These are phyloP conservation scores for Eospalax fontanierii DNA, from an alignment of 2,797 vertebrate species.

Conservation along the genomic window DNA sequence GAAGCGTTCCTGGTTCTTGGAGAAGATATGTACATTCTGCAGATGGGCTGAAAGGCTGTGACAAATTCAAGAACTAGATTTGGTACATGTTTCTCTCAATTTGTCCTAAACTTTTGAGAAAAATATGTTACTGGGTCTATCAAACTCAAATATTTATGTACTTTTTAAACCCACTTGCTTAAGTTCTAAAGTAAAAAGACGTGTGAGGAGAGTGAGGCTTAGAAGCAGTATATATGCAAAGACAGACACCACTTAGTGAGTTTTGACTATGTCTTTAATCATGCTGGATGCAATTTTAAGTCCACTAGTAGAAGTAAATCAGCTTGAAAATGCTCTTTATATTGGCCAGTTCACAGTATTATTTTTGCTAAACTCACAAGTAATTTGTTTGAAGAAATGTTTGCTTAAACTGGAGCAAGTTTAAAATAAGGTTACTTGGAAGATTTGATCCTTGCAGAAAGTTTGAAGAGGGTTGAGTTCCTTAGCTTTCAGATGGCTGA, in stretches of 20 bases:
- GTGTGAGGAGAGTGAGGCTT: neutral
- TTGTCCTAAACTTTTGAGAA: neutral
- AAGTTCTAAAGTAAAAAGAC: neutral
- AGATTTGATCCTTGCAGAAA: neutral
- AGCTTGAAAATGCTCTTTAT: neutral
- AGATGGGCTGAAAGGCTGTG: neutral
- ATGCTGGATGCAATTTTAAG: neutral
- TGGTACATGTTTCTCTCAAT: neutral
- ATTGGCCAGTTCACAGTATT: neutral
- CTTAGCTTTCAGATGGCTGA: neutral
- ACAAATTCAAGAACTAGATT: neutral
- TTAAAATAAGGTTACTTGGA: neutral
- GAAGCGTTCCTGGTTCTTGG: neutral
- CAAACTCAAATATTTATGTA: neutral
- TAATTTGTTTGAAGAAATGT: neutral
- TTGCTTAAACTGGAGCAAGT: neutral
- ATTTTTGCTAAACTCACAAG: neutral
- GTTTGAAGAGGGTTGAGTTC: neutral
- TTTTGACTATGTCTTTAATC: no score
- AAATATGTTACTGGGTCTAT: rapidly evolving
- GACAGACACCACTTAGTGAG: neutral
- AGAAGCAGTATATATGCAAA: neutral
- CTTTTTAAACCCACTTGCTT: neutral
- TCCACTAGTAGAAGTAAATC: neutral
- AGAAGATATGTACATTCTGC: neutral